Base-by-base conservation (phyloP, 2,797 vertebrate genomes). In the Huso huso region DNA sequence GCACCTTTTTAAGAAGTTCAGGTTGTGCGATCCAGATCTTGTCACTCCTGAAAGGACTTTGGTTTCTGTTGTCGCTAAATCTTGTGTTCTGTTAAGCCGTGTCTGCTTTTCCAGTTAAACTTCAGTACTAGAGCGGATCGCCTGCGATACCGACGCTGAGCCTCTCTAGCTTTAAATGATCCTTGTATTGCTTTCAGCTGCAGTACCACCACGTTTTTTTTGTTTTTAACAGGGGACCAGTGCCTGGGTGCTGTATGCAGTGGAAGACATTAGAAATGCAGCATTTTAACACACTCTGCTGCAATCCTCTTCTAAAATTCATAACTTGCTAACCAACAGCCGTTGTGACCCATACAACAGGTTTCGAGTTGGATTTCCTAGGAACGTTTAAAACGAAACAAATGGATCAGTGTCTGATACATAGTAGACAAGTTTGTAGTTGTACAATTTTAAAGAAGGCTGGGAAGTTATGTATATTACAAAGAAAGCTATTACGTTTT, bases 401-500 rank as follows among this genome's bases (percentile, higher is more conserved):
- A 58, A 13, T n/a, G 50, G 65, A 64, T 71, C 50, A 67, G 63
- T 65, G 68, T 73, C 72, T 65, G 73, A 70, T 68, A 71, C 55
- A 2, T 58, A n/a, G 15, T 13, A 11, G 12, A 11, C 67, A 66
- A 64, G 74, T 75, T 72, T 78, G 69, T 81, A 81, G 78, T 81
- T 70, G 69, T 73, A 59, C 68, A 65, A 71, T 79, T 87, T 89
- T 83, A 83, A 84, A 84, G 80, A 76, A 71, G 72, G 78, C 82
- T 81, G 79, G 76, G 81, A 77, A 77, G 79, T 78, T 78, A 74
- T 87, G 85, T 87, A 83, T 84, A 87, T 87, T 79, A 84, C 82
- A 84, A 78, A 83, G 79, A 74, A 79, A 79, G 79, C 76, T 76
- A 78, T 80, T 74, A 81, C 77, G 81, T 78, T 88, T 88, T 87